A percentile compares a stretch with the other conserved stretches of the same genome.
Evolutionary conservation across 2,797 vertebrate species (phyloP).

Genomic region (Alexandromys oeconomus): DNA sequence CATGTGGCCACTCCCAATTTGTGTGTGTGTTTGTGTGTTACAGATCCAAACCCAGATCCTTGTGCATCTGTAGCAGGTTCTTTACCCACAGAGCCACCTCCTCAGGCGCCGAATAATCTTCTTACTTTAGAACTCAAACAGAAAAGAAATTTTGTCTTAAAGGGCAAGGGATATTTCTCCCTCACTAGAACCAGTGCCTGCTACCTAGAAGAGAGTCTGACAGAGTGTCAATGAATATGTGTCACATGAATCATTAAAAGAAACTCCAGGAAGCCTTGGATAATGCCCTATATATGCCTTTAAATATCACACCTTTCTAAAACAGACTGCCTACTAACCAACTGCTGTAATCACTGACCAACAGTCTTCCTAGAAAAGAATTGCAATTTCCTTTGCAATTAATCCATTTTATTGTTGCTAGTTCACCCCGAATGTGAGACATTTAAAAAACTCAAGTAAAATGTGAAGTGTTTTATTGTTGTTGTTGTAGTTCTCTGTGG

Average conservation of each 20-base stretch:
- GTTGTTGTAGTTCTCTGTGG: constrained; percentile 72
- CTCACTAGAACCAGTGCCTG: background rate
- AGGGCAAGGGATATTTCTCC: background rate
- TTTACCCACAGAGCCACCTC: background rate
- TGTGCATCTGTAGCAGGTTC: background rate
- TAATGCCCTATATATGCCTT: background rate
- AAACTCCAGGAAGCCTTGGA: background rate
- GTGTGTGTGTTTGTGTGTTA: background rate
- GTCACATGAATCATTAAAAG: background rate
- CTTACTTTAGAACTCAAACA: background rate
- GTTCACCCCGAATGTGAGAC: constrained; percentile 42
- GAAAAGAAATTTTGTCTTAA: background rate
- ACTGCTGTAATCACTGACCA: background rate
- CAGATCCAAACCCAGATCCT: background rate
- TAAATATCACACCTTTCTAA: constrained; percentile 2
- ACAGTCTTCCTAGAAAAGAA: constrained; percentile 47
- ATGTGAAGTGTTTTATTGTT: constrained; percentile 40
- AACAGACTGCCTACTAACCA: background rate
- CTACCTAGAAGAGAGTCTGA: background rate
- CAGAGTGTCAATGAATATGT: background rate
- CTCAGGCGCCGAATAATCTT: background rate
- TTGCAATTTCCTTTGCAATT: constrained; percentile 59
- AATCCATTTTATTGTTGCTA: constrained; percentile 61
- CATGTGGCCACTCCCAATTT: background rate
- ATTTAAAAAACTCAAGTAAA: constrained; percentile 50